These are phyloP conservation scores for Dione vanillae DNA, from an alignment of 2,888 invertebrate species.

Conservation along the genomic window DNA sequence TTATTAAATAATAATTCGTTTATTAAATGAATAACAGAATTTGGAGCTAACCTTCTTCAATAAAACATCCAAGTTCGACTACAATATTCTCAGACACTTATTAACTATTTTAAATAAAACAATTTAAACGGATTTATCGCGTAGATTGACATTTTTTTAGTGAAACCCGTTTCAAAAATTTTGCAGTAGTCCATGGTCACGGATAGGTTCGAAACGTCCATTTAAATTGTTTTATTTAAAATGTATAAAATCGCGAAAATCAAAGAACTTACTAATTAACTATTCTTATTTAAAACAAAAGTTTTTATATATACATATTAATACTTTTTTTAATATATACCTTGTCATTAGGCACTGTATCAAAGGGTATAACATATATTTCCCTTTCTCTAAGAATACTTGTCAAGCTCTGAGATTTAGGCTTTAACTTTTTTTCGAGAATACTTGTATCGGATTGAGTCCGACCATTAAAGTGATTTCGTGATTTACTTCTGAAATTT, in stretches of 20 bases:
- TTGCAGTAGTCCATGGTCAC: no score
- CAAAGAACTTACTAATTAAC: no score
- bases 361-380: conserved; percentile 41
- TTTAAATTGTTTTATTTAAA: no score
- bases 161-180: no score
- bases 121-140: no score
- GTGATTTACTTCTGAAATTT: conserved; percentile 16
- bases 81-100: background rate
- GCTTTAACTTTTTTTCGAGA: conserved; percentile 41
- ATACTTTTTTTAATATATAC: no score
- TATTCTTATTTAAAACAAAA: no score
- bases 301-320: no score
- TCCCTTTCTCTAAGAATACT: conserved; percentile 49
- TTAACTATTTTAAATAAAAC: background rate
- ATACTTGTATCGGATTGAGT: conserved; percentile 44
- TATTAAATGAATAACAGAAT: background rate
- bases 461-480: conserved; percentile 25
- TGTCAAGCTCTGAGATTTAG: conserved; percentile 53
- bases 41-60: background rate
- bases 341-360: conserved; percentile 20
- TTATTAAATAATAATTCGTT: background rate
- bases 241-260: no score
- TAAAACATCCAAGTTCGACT: background rate
- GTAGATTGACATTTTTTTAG: no score
- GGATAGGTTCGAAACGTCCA: no score